Conservation (phyloP, 2,888 invertebrate genomes). For the Meteorus colon region DNA sequence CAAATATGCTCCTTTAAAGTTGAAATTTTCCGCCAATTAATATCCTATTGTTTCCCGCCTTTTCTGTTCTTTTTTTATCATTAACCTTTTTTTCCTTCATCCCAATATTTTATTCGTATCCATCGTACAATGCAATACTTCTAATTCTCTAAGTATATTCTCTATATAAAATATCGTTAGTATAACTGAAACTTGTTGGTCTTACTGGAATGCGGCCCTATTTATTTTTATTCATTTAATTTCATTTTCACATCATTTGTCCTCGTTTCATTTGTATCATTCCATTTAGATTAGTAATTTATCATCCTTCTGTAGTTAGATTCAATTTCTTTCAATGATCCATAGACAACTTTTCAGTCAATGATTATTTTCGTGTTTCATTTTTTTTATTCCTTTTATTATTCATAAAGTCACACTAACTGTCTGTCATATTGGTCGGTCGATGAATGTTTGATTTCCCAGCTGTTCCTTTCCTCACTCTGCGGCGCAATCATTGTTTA, state of each 20-base stretch:
- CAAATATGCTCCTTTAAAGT: slow-evolving; percentile 72
- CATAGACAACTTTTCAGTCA: slow-evolving; percentile 57
- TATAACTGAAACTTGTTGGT: slow-evolving; percentile 73
- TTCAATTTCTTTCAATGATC: slow-evolving; percentile 48
- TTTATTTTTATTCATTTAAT: slow-evolving; percentile 61
- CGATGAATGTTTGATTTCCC: slow-evolving; percentile 60
- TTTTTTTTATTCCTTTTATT: slow-evolving; percentile 17
- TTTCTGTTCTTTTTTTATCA: slow-evolving; percentile 17
- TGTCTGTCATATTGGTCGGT: slow-evolving; percentile 71
- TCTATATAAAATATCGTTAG: slow-evolving; percentile 74
- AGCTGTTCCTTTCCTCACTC: slow-evolving; percentile 59
- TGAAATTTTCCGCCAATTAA: slow-evolving; percentile 59
- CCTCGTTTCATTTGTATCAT: slow-evolving; percentile 44
- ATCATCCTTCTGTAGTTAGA: slow-evolving; percentile 46
- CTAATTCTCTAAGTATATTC: slow-evolving; percentile 73
- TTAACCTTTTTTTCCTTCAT: slow-evolving; percentile 23
- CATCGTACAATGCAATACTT: slow-evolving; percentile 62
- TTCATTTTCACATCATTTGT: slow-evolving; percentile 43
- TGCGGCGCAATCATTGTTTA: slow-evolving; percentile 68
- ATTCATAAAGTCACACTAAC: slow-evolving; percentile 64
- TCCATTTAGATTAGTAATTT: slow-evolving; percentile 10
- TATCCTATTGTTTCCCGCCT: neutral
- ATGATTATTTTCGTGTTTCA: slow-evolving; percentile 45
- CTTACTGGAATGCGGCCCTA: slow-evolving; percentile 72
- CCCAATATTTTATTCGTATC: slow-evolving; percentile 35